Conservation (phyloP, 2,113 vertebrate species). For the Sylvilagus bachmani region DNA sequence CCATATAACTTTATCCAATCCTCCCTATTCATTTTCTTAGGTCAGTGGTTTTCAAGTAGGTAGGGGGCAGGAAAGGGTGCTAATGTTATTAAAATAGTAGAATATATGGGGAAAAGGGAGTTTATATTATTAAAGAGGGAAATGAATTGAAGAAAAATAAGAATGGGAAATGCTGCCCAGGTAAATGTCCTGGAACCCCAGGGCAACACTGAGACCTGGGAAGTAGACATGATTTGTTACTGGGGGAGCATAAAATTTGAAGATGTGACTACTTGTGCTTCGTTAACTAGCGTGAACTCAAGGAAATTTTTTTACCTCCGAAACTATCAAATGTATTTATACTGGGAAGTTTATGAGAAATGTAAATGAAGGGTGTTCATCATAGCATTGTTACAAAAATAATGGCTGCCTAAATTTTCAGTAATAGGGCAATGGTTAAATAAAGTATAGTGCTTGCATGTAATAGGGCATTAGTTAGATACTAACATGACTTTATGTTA, state of each 20-base stretch:
- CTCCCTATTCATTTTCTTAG: conserved; percentile 22
- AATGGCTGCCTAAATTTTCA: conserved; percentile 11
- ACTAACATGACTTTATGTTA: conserved; percentile 42
- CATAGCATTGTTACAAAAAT: conserved; percentile 51
- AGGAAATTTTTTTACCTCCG: neutral
- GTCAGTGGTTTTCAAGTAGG: conserved; percentile 6
- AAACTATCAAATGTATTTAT: conserved; percentile 42
- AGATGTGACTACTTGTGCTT: neutral
- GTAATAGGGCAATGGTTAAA: conserved; percentile 42
- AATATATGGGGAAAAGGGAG: neutral
- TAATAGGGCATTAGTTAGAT: conserved; percentile 32
- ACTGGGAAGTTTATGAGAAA: conserved; percentile 35
- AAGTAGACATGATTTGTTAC: conserved; percentile 19
- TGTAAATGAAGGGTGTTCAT: conserved; percentile 45
- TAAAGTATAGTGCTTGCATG: neutral
- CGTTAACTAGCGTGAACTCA: conserved; percentile 43
- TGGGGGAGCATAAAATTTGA: neutral
- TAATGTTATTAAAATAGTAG: neutral
- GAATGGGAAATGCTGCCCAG: neutral
- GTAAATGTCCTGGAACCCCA: conserved; percentile 32
- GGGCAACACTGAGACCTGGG: neutral
- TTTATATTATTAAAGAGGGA: neutral
- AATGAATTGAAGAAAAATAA: conserved; percentile 35
- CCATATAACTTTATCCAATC: conserved; percentile 1
- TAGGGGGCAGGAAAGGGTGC: neutral